phyloP scores from a whole-genome alignment of 2,888 invertebrate species.

The Coelopa pilipes region DNA sequence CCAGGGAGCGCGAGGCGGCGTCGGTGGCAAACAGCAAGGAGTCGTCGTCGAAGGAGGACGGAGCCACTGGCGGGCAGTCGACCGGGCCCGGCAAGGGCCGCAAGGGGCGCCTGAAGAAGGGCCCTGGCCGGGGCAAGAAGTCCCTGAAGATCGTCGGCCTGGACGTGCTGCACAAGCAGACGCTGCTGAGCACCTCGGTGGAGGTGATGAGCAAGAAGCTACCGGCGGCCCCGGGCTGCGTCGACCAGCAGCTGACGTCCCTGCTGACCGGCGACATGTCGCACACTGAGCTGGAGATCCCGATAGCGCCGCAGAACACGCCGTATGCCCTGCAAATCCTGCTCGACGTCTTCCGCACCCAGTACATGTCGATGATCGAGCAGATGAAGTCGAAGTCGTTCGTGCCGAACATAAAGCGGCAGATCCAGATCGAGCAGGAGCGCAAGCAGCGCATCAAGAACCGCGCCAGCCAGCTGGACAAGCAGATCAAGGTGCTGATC shows the following conservation, averaged over 20 bases:
- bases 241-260: constrained; percentile 88
- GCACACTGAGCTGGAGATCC: constrained; percentile 86
- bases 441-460: constrained; percentile 84
- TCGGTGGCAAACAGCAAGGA: constrained; percentile 62
- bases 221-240: constrained; percentile 90
- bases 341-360: constrained; percentile 84
- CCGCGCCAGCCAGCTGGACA: constrained; percentile 89
- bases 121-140: constrained; percentile 73
- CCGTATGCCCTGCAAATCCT: constrained; percentile 89
- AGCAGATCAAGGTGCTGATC: constrained; percentile 91
- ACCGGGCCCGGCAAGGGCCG: constrained; percentile 61
- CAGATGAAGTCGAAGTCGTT: constrained; percentile 85
- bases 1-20: constrained; percentile 61
- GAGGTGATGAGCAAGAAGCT: constrained; percentile 78
- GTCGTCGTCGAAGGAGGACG: constrained; percentile 65
- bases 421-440: constrained; percentile 87
- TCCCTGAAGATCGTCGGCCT: constrained; percentile 84
- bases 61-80: constrained; percentile 54
- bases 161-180: constrained; percentile 89
- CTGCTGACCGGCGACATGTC: constrained; percentile 77
- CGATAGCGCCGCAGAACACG: constrained; percentile 79
- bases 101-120: constrained; percentile 74
- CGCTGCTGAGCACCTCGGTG: constrained; percentile 85
- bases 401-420: constrained; percentile 75
- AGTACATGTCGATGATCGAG: constrained; percentile 85